Percentiles rank a stretch among this genome's conserved stretches.
Conservation (phyloP, 2,888 invertebrate species). For the Acanthosepion lycidas region DNA sequence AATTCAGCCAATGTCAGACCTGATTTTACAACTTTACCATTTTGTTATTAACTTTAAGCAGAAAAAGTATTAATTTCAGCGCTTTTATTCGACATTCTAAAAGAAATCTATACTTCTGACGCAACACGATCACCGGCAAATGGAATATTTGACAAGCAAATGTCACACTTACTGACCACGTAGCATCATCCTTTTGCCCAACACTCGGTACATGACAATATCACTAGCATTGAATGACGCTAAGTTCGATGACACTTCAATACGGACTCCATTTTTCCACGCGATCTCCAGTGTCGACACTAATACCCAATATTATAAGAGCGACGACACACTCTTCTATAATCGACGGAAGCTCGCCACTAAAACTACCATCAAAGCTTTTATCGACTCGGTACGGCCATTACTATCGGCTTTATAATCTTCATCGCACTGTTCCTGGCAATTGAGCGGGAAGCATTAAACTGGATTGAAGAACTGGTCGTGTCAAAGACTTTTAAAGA, state of each 20-base stretch:
- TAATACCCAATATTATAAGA: background rate
- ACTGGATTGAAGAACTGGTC: background rate
- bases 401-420: slow-evolving; percentile 18
- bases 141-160: no score
- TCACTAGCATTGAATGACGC: background rate
- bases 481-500: background rate
- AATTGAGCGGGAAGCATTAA: background rate
- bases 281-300: background rate
- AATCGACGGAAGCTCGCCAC: background rate
- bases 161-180: no score
- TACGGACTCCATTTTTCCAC: background rate
- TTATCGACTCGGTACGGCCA: slow-evolving; percentile 11
- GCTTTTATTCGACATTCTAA: no score
- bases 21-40: no score
- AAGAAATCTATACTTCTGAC: no score
- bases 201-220: background rate
- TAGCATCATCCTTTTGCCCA: no score
- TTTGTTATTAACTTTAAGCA: no score
- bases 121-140: no score
- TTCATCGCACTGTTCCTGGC: background rate
- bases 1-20: no score
- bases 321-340: background rate
- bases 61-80: no score
- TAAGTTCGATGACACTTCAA: background rate
- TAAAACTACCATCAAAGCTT: slow-evolving; percentile 33